Evolutionary conservation across 2,113 vertebrate species (phyloP), one percentile per base, ranked within the genome.

Genomic region (Microcebus lehilahytsara): DNA sequence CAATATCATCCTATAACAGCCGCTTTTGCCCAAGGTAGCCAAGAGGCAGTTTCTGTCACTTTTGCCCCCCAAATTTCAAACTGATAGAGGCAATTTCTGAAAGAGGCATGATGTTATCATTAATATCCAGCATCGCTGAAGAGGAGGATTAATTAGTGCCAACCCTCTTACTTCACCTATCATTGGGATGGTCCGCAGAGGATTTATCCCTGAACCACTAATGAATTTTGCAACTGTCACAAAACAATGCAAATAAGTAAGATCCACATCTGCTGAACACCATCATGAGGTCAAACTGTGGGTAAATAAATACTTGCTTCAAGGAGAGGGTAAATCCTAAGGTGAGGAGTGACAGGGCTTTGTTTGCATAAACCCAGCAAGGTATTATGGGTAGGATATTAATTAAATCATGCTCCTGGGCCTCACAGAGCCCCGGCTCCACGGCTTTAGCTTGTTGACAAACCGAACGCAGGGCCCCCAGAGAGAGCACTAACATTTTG

Each of bases 191-290:
- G 80, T 90, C 97, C 92, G 62, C 80, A 67, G 85, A 98, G 97
- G 98, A 98, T 98, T 98, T 96, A 96, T 98, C 94, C 97, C 97
- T 96, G 96, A 98, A 96, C 92, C 91, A 90, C 94, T 98, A 98
- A 98, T 95, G 80, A 98, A 98, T 98, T 98, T 98, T 98, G 98
- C 97, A 98, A 98, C 98, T 98, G 96, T 96, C 97, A 97, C 88
- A 83, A 96, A 98, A 93, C 97, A 98, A 97, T 81, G 93, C 98
- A 98, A 98, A 98, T 98, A 98, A 98, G 96, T 92, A 91, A 94
- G 93, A 98, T 96, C 95, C 87, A 0, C 0, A 97, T 97, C 95
- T 98, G 96, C 98, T 97, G 97, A 98, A 95, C 90, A 98, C 96
- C 85, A 79, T 97, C 97, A 95, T 96, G 91, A 96, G 97, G 97